Conservation (phyloP, 2,888 invertebrate species). For the Brachynemurus nebulosus region DNA sequence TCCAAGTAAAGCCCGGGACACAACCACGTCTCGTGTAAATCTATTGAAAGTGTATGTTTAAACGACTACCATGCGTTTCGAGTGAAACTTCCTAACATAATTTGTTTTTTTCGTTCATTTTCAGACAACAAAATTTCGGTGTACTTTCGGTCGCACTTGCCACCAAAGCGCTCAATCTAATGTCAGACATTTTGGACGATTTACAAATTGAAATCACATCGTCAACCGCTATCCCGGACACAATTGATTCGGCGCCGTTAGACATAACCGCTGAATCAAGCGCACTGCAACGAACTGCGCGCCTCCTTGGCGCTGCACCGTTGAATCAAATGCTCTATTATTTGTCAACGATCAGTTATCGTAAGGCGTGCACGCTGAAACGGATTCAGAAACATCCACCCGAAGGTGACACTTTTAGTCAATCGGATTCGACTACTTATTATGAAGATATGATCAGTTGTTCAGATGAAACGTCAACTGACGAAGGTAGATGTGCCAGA, state of each 20-base stretch:
- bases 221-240: conserved; percentile 23
- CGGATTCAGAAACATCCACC: conserved; percentile 69
- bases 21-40: conserved; percentile 45
- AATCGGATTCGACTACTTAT: conserved; percentile 90
- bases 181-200: conserved; percentile 60
- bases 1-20: conserved; percentile 41
- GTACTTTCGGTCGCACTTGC: conserved; percentile 83
- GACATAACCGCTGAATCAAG: conserved; percentile 49
- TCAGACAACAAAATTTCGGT: conserved; percentile 73
- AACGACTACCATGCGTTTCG: conserved; percentile 5
- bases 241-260: conserved; percentile 44
- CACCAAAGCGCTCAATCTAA: conserved; percentile 65
- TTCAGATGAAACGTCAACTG: conserved; percentile 79
- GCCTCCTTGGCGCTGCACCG: conserved; percentile 55
- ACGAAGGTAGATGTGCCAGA: conserved; percentile 53
- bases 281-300: conserved; percentile 54
- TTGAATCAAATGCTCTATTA: conserved; percentile 75
- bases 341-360: conserved; percentile 76
- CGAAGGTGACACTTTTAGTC: conserved; percentile 71
- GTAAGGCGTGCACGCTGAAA: conserved; percentile 77
- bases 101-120: conserved; percentile 14
- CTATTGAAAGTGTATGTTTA: conserved; percentile 49
- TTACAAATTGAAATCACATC: conserved; percentile 55
- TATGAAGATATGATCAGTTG: conserved; percentile 89
- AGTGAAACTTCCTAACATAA: conserved; percentile 4